Evolutionary conservation across 2,888 invertebrate genomes (phyloP), one percentile per base, ranked within the genome.

Genomic region (Panzeria rudis): DNA sequence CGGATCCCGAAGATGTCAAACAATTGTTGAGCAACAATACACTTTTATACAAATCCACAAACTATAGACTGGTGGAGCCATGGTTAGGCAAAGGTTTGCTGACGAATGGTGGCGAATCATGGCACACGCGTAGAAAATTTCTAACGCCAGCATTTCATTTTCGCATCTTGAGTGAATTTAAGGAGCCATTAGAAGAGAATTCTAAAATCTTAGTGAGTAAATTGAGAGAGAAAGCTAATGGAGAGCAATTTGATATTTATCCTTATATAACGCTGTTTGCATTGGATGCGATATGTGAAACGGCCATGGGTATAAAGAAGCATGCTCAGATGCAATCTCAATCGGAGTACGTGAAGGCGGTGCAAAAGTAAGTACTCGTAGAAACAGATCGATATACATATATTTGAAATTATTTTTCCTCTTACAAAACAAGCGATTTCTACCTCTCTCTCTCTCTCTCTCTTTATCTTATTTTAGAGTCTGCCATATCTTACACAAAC

Each of bases 121-220:
- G 97, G 97, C 94, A 94, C 88, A 92, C 92, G 0, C 94, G 95
- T n/a, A 93, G 97, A 64, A 96, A 95, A 91, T 93, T 97, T 82
- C 90, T 97, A 71, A 97, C 97, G 0, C 96, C 96, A 0, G 95
- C 96, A 0, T 97, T 97, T 90, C 97, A 97, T 91, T 97, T 96
- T 90, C 95, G 95, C 88, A 96, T 96, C 80, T 92, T 97, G 47
- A 94, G 96, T 89, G 94, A 95, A 88, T 97, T 96, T 90, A 92
- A 96, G 61, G 94, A 95, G 1, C 94, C 95, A 0, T 96, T 97
- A 91, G 95, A 96, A 88, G 94, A 94, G 83, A 95, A 95, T 86
- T 93, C 94, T 20, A 92, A 93, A 54, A 93, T 95, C 17, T 91
- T 97, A 83, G 91, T 94, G 0, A 87, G 87, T 4, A 88, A 88